Percentiles rank a stretch among this genome's conserved stretches.
Evolutionary conservation across 2,113 vertebrate genomes (phyloP).

Genomic region (Corythornis madagascariensis): DNA sequence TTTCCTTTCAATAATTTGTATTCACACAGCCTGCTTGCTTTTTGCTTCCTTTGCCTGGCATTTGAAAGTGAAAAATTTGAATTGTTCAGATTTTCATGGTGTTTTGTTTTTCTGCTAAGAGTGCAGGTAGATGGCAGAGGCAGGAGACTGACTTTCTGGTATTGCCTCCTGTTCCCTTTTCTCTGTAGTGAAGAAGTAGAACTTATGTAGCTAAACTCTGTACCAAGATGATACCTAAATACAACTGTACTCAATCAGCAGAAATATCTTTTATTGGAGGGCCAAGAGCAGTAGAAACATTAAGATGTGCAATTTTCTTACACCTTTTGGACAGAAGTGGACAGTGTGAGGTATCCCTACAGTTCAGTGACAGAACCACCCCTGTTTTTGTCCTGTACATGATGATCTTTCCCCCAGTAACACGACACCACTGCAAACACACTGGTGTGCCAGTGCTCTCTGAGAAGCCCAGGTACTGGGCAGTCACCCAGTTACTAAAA

Average conservation of each 20-base stretch:
- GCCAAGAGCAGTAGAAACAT: neutral
- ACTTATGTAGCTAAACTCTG: neutral
- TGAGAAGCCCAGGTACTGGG: neutral
- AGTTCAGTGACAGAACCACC: neutral
- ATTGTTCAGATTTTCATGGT: neutral
- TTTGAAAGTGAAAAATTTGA: neutral
- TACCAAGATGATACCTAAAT: neutral
- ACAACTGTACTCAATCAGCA: neutral
- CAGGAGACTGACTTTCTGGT: neutral
- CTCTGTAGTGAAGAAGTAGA: neutral
- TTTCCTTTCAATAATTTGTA: neutral
- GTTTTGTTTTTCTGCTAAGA: neutral
- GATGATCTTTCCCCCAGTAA: neutral
- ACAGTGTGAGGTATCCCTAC: neutral
- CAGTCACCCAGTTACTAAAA: neutral
- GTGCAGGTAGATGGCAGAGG: neutral
- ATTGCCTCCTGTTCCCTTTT: neutral
- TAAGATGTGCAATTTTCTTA: neutral
- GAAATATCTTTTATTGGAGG: neutral
- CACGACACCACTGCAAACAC: accelerated
- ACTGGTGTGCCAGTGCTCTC: neutral
- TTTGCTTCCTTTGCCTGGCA: neutral
- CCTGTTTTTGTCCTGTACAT: neutral
- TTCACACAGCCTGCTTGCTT: neutral
- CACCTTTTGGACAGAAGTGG: neutral